A percentile compares a stretch with the other conserved stretches of the same genome.
phyloP scores from a whole-genome alignment of 1,140 invertebrate genomes.

The Psix sp. region DNA sequence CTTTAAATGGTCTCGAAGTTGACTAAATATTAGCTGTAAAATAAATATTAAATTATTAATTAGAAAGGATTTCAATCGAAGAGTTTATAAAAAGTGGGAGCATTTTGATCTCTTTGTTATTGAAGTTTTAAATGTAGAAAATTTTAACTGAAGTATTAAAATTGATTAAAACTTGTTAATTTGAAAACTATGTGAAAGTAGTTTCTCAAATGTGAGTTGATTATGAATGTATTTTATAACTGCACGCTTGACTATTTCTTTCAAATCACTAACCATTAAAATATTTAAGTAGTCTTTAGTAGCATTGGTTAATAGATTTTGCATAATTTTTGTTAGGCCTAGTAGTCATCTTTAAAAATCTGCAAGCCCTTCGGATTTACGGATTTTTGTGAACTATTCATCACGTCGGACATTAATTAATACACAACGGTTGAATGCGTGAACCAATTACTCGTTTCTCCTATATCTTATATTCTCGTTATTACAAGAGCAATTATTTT shows the following conservation, averaged over 20 bases:
- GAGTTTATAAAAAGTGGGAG: too few species aligned
- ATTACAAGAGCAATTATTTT: not conserved
- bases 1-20: conserved; percentile 3
- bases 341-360: conserved; percentile 66
- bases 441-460: conserved; percentile 5
- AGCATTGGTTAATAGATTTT: conserved; percentile 59
- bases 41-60: too few species aligned
- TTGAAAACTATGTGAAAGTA: too few species aligned
- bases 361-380: conserved; percentile 45
- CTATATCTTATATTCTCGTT: not conserved
- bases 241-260: not conserved
- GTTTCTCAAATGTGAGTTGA: not conserved
- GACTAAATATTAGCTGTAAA: too few species aligned
- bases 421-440: conserved; percentile 17
- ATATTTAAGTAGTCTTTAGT: conserved; percentile 11
- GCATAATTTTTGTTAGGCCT: conserved; percentile 71
- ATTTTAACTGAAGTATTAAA: too few species aligned
- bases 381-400: conserved; percentile 44
- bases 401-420: conserved; percentile 38
- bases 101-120: too few species aligned
- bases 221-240: not conserved
- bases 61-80: too few species aligned
- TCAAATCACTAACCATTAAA: not conserved
- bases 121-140: too few species aligned
- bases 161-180: too few species aligned